phyloP scores from a whole-genome alignment of 1,140 invertebrate genomes.

The Drosophila seguyi region DNA sequence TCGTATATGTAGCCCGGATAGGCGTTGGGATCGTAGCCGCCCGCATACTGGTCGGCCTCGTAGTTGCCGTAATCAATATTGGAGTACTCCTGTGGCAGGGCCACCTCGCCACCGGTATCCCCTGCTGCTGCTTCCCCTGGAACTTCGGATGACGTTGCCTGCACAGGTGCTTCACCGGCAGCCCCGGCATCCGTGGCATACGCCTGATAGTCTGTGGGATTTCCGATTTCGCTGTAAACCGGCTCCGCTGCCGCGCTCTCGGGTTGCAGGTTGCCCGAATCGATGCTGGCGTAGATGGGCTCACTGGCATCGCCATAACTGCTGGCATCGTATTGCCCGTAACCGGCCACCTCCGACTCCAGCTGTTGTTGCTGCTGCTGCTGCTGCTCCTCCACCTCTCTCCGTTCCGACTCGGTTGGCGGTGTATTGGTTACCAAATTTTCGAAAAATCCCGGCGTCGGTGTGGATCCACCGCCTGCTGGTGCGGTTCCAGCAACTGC shows the following conservation, averaged over 20 bases:
- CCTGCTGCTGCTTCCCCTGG: background rate
- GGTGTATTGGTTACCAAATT: constrained; percentile 61
- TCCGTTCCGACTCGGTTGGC: constrained; percentile 5
- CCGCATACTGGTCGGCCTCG: constrained; percentile 68
- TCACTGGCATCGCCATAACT: constrained; percentile 61
- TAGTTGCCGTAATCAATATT: constrained; percentile 82
- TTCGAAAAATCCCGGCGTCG: constrained; percentile 64
- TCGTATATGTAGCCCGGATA: constrained; percentile 84
- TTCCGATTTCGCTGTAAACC: constrained; percentile 79
- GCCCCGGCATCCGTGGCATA: constrained; percentile 58
- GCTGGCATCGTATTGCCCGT: constrained; percentile 63
- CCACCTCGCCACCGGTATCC: constrained; percentile 8
- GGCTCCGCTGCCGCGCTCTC: constrained; percentile 47
- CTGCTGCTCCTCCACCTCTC: constrained; percentile 14
- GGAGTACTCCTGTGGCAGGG: constrained; percentile 67
- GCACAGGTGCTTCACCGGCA: constrained; percentile 5
- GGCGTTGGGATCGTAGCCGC: constrained; percentile 76
- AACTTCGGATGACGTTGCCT: constrained; percentile 1
- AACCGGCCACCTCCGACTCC: constrained; percentile 43
- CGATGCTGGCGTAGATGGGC: constrained; percentile 72
- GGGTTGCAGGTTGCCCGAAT: constrained; percentile 48
- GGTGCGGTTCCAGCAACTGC: constrained; percentile 8
- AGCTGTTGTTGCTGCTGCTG: constrained; percentile 15
- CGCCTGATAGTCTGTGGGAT: constrained; percentile 76
- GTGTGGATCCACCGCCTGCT: background rate